Evolutionary conservation across 35 echinoderm and acorn worm species (phyloP), one percentile per base, ranked within the genome.

Genomic region (Anneissia japonica): DNA sequence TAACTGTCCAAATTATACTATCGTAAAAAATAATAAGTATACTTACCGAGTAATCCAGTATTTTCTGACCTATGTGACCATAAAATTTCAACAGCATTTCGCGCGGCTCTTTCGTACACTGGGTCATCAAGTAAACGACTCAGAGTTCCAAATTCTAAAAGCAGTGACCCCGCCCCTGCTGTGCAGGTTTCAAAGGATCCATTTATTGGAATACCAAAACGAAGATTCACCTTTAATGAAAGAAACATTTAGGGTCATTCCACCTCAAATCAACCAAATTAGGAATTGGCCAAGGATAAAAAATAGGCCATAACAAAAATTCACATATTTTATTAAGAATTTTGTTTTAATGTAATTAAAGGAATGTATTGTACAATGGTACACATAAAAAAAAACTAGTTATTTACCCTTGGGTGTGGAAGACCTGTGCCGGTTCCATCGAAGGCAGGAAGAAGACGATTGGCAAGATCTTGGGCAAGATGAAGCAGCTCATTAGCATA

Each of bases 361-460:
- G 7, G 35, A 34, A 82, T 13, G 35, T 19, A 17, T 35, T 17
- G 41, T 38, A 28, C 13, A 28, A 64, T 64, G 51, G 28, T 28
- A 14, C 13, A 64, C 51, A 64, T 64, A 14, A 64, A 13, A 76
- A 34, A 23, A 31, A 10, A 5, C 4, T 76, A 30, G 38, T 31
- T 13, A 75, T 83, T 73, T 87, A 99, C 96, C 86, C 96, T 94
- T 73, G 96, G 96, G 74, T 99, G 96, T 46, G 96, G 96, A 73
- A 99, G 83, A 30, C 92, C 92, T 46, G 96, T 99, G 6, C 82
- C 35, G 72, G 96, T 94, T 37, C 91, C 94, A 36, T 93, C 86
- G 88, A 99, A 99, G 40, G 92, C 96, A 79, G 96, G 92, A 41
- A 99, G 84, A 31, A 99, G 77, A 41, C 96, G 83, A 33, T 84